These are phyloP conservation scores for Steinernema carpocapsae DNA, from an alignment of 2,888 invertebrate species.

Conservation along the genomic window DNA sequence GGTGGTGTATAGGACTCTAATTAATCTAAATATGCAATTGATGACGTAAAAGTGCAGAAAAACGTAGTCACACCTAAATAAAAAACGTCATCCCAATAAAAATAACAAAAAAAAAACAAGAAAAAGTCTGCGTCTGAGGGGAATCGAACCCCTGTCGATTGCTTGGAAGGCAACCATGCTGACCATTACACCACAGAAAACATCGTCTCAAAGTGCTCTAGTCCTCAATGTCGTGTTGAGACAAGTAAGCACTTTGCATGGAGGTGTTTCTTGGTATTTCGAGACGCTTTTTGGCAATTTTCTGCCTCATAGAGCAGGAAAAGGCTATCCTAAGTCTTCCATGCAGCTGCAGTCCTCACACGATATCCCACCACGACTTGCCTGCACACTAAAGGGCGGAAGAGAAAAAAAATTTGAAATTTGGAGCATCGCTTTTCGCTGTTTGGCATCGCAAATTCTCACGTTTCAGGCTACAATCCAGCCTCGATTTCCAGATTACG, in stretches of 20 bases:
- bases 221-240: too few relatives aligned
- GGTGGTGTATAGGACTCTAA: not conserved
- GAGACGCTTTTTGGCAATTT: too few relatives aligned
- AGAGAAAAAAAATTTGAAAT: not conserved
- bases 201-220: not conserved
- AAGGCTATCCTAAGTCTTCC: too few relatives aligned
- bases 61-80: too few relatives aligned
- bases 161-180: conserved; percentile 19
- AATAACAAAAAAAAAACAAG: not conserved
- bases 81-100: too few relatives aligned
- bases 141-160: conserved; percentile 19
- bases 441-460: not conserved
- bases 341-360: too few relatives aligned
- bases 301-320: too few relatives aligned
- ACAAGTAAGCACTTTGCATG: too few relatives aligned
- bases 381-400: not conserved
- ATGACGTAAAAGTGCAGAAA: too few relatives aligned
- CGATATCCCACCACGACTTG: conserved; percentile 1
- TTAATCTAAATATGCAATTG: not conserved
- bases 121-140: conserved; percentile 8
- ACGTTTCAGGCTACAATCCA: not conserved
- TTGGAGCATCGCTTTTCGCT: not conserved
- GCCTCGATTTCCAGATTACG: not conserved
- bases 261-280: too few relatives aligned
- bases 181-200: conserved; percentile 11